phyloP scores from a whole-genome alignment of 2,113 vertebrate genomes.

The Psophia crepitans region DNA sequence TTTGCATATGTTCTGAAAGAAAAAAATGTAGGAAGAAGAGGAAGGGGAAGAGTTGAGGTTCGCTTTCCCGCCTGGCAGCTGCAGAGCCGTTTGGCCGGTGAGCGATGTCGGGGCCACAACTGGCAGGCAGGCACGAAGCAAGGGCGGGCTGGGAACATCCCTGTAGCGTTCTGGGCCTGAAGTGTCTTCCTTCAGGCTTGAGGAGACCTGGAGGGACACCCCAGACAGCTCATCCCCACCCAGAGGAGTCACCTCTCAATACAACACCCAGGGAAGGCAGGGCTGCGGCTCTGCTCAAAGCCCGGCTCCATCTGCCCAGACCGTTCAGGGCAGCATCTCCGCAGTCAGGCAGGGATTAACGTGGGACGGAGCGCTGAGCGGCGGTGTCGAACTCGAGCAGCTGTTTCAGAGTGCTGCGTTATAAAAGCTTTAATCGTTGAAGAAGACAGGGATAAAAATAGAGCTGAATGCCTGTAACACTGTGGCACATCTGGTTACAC shows the following conservation, averaged over 20 bases:
- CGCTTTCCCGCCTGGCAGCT: not conserved
- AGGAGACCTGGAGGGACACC: not conserved
- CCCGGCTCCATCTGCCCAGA: not conserved
- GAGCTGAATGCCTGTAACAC: not conserved
- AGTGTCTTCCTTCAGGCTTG: not conserved
- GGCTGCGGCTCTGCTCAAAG: fast-evolving
- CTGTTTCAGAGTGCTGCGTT: not conserved
- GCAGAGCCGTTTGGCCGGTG: not conserved
- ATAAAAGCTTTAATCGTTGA: not conserved
- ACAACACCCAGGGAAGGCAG: not conserved
- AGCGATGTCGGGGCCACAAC: not conserved
- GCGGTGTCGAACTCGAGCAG: not conserved
- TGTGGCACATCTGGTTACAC: not conserved
- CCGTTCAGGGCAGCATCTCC: not conserved
- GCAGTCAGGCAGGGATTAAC: not conserved
- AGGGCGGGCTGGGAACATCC: not conserved
- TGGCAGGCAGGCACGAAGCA: not conserved
- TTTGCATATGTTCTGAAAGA: not conserved
- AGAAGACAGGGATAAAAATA: not conserved
- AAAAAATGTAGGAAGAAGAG: not conserved
- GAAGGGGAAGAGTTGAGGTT: not conserved
- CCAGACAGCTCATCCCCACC: not conserved
- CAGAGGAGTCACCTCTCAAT: not conserved
- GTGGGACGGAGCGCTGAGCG: not conserved
- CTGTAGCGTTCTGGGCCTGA: not conserved